These are phyloP conservation scores for Eupithecia tripunctaria DNA, from an alignment of 2,888 invertebrate genomes.

Conservation along the genomic window DNA sequence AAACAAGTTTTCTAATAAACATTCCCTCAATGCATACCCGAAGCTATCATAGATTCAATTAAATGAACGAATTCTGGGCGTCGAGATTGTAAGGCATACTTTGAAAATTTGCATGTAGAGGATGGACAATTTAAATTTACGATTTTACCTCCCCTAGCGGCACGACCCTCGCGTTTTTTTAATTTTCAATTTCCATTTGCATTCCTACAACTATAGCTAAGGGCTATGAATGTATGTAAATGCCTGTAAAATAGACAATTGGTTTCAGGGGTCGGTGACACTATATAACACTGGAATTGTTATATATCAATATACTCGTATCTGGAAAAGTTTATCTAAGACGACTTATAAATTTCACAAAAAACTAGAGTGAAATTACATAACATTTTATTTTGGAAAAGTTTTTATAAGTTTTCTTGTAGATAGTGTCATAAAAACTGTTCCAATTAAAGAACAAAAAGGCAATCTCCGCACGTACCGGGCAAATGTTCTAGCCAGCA, in stretches of 20 bases:
- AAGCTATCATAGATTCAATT: slow-evolving; percentile 43
- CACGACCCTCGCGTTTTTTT: slow-evolving; percentile 80
- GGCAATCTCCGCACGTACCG: slow-evolving; percentile 58
- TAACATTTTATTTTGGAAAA: not conserved
- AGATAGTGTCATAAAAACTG: slow-evolving; percentile 34
- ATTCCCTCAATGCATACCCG: slow-evolving; percentile 27
- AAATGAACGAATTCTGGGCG: slow-evolving; percentile 44
- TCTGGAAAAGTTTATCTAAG: not conserved
- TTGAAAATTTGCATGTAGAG: slow-evolving; percentile 80
- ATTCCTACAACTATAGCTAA: slow-evolving; percentile 65
- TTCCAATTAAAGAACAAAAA: slow-evolving; percentile 50
- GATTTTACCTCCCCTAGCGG: slow-evolving; percentile 73
- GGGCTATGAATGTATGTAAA: slow-evolving; percentile 30
- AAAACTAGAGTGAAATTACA: not conserved
- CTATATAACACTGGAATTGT: not conserved
- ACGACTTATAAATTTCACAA: not conserved
- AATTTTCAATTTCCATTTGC: slow-evolving; percentile 84
- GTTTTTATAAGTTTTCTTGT: slow-evolving; percentile 1
- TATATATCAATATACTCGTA: too few species aligned
- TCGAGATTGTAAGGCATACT: slow-evolving; percentile 71
- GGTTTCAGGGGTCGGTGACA: slow-evolving; percentile 1
- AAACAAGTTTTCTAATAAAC: not conserved
- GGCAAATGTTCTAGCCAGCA: slow-evolving; percentile 76
- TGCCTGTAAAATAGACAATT: slow-evolving; percentile 7
- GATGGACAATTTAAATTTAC: slow-evolving; percentile 84